phyloP scores from a whole-genome alignment of 2,113 vertebrate species.

The Odocoileus hemionus region DNA sequence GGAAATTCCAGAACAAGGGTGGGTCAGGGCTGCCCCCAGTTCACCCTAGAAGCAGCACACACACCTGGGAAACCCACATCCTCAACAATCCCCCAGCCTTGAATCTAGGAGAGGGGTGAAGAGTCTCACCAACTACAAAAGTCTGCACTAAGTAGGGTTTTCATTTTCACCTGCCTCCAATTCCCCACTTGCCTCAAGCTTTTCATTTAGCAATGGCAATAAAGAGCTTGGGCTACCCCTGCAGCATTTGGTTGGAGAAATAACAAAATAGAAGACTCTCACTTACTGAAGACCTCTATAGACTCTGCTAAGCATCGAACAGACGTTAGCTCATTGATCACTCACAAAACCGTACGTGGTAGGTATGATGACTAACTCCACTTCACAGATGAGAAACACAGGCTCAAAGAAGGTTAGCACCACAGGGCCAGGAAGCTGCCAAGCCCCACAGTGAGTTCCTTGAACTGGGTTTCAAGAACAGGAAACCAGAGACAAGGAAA shows the following conservation, averaged over 20 bases:
- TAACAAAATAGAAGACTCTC: not conserved
- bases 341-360: not conserved
- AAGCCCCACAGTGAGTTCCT: not conserved
- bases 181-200: not conserved
- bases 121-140: not conserved
- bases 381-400: conserved; percentile 24
- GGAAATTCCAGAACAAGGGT: not conserved
- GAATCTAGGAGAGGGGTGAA: not conserved
- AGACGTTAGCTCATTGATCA: not conserved
- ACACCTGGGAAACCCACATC: not conserved
- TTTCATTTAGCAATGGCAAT: not conserved
- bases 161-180: not conserved
- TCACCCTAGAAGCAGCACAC: not conserved
- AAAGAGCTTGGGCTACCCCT: not conserved
- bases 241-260: not conserved
- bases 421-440: not conserved
- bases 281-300: not conserved
- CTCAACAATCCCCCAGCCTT: not conserved
- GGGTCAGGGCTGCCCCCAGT: not conserved
- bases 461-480: not conserved
- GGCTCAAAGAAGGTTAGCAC: not conserved
- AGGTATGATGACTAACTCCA: conserved; percentile 27
- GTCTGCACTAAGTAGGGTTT: not conserved
- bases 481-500: not conserved
- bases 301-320: not conserved